phyloP scores from a whole-genome alignment of 2,113 vertebrate genomes.

The Seriola quinqueradiata region DNA sequence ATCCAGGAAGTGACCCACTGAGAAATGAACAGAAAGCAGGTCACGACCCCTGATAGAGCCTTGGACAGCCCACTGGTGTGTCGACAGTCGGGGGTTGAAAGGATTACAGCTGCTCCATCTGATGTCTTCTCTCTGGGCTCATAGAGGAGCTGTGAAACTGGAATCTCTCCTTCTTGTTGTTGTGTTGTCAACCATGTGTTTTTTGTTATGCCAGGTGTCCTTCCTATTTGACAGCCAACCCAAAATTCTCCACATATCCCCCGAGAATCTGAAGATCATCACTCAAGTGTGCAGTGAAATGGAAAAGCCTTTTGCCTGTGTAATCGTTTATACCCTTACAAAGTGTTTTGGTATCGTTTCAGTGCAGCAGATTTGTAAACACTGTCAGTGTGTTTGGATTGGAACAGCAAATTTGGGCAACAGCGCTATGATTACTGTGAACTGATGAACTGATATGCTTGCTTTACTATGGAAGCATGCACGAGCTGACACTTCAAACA shows the following conservation, averaged over 20 bases:
- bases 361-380: constrained; percentile 62
- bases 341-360: constrained; percentile 58
- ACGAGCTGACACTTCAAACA: constrained; percentile 61
- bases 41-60: constrained; percentile 44
- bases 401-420: constrained; percentile 34
- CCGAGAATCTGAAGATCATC: constrained; percentile 40
- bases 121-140: constrained; percentile 14
- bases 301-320: constrained; percentile 49
- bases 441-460: constrained; percentile 64
- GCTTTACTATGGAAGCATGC: constrained; percentile 56
- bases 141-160: constrained; percentile 16
- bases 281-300: constrained; percentile 14
- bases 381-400: constrained; percentile 70
- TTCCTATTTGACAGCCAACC: constrained; percentile 53
- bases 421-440: constrained; percentile 60
- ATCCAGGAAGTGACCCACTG: constrained; percentile 60
- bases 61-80: constrained; percentile 27
- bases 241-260: constrained; percentile 27
- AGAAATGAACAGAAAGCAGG: constrained; percentile 51
- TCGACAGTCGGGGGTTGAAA: constrained; percentile 36
- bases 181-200: constrained; percentile 55
- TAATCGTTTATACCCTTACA: constrained; percentile 41
- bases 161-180: constrained; percentile 30
- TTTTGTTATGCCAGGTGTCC: constrained; percentile 56
- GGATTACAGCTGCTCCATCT: constrained; percentile 59